Percentiles rank a stretch among this genome's conserved stretches.
phyloP scores from a whole-genome alignment of 2,888 invertebrate species.

The Strigamia transsilvanica region DNA sequence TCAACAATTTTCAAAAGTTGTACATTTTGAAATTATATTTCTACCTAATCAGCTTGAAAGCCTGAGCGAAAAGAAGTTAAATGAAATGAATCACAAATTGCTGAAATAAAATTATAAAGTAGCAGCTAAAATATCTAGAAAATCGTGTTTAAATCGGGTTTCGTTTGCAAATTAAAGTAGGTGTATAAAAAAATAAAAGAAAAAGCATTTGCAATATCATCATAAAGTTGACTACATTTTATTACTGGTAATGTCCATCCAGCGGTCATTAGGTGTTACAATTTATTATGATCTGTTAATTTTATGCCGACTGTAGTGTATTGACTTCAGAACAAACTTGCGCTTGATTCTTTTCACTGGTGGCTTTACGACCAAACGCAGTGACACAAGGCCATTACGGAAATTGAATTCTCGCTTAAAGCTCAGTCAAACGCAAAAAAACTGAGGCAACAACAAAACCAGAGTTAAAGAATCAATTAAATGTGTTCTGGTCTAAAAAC shows the following conservation, averaged over 20 bases:
- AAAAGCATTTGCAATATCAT: too few species aligned
- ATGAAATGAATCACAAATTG: neutral
- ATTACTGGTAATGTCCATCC: too few species aligned
- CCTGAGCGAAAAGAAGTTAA: neutral
- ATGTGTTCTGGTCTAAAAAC: neutral
- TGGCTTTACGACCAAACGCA: conserved; percentile 17
- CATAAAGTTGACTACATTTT: too few species aligned
- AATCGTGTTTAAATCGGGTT: neutral
- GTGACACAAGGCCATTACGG: conserved; percentile 16
- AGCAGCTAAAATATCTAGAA: neutral
- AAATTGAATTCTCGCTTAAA: conserved; percentile 34
- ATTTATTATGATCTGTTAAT: conserved; percentile 7
- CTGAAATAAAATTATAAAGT: neutral
- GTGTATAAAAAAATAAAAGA: neutral
- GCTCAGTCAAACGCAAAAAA: conserved; percentile 18
- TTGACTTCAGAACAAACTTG: conserved; percentile 10
- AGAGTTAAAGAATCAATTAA: neutral
- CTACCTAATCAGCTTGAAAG: neutral
- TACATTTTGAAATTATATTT: neutral
- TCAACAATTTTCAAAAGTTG: neutral
- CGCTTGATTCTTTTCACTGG: conserved; percentile 31
- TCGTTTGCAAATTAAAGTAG: neutral
- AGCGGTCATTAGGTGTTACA: neutral
- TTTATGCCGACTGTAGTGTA: conserved; percentile 9
- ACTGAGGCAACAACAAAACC: neutral